A percentile compares a stretch with the other conserved stretches of the same genome.
phyloP scores from a whole-genome alignment of 2,888 invertebrate species.

The Megalurothrips usitatus region DNA sequence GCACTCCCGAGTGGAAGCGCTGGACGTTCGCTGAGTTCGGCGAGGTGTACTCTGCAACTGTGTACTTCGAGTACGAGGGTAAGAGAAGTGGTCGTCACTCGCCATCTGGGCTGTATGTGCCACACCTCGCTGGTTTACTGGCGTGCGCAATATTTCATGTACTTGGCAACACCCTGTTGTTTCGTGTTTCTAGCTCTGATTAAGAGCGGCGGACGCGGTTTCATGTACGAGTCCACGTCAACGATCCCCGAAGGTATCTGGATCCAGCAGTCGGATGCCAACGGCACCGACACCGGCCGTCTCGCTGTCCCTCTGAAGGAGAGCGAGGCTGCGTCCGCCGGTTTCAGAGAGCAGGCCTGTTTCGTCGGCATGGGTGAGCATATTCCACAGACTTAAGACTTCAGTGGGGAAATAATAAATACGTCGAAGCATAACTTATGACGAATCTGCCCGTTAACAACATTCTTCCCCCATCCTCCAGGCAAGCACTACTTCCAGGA shows the following conservation, averaged over 20 bases:
- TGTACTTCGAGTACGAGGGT: neutral
- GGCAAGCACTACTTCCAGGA: conserved; percentile 31
- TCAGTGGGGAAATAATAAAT: no score
- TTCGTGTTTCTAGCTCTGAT: no score
- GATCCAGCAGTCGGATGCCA: neutral
- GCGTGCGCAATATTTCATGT: no score
- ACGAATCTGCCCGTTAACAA: no score
- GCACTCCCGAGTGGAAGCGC: neutral
- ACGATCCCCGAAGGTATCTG: neutral
- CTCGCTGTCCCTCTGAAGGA: neutral
- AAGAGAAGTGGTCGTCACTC: no score
- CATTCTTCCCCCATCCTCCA: no score
- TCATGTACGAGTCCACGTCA: neutral
- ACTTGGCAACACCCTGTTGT: no score
- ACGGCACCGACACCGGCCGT: neutral
- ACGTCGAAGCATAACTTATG: no score
- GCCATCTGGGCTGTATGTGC: no score
- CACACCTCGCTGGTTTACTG: neutral
- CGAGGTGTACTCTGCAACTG: neutral
- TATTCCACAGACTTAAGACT: no score
- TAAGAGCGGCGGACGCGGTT: neutral
- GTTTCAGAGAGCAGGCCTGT: conserved; percentile 20
- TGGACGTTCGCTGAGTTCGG: neutral
- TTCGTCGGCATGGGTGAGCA: conserved; percentile 20
- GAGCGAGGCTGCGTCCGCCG: neutral